A percentile compares a stretch with the other conserved stretches of the same genome.
Evolutionary conservation across 2,888 invertebrate species (phyloP).

Genomic region (Ephialtes manifestator): DNA sequence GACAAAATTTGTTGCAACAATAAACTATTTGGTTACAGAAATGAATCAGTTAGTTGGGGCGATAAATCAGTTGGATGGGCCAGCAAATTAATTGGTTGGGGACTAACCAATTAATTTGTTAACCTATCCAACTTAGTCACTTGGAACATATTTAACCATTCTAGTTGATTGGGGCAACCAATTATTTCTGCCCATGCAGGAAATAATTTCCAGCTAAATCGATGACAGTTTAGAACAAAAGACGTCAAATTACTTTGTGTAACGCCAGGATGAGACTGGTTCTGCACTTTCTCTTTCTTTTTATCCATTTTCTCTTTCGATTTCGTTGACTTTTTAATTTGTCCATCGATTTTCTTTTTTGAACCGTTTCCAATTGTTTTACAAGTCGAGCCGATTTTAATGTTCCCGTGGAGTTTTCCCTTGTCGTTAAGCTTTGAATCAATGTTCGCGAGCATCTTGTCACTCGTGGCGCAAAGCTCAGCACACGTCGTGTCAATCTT

Average conservation of each 20-base stretch:
- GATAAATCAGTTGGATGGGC: too few species aligned
- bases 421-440: slow-evolving; percentile 2
- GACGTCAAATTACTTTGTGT: slow-evolving; percentile 46
- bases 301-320: slow-evolving; percentile 15
- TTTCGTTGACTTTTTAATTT: background rate
- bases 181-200: too few species aligned
- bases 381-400: background rate
- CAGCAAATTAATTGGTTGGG: too few species aligned
- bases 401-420: slow-evolving; percentile 6
- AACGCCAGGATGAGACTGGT: background rate
- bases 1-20: too few species aligned
- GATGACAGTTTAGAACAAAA: too few species aligned
- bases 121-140: too few species aligned
- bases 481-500: slow-evolving; percentile 32
- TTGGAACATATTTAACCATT: too few species aligned
- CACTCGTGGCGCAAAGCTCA: slow-evolving; percentile 23
- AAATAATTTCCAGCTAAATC: too few species aligned
- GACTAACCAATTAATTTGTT: too few species aligned
- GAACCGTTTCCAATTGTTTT: slow-evolving; percentile 1
- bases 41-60: too few species aligned
- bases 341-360: background rate
- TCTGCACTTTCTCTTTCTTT: background rate
- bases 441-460: slow-evolving; percentile 13
- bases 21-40: too few species aligned
- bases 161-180: too few species aligned